Evolutionary conservation across 2,888 invertebrate genomes (phyloP), one percentile per base, ranked within the genome.

Genomic region (Drosophila niveifrons): DNA sequence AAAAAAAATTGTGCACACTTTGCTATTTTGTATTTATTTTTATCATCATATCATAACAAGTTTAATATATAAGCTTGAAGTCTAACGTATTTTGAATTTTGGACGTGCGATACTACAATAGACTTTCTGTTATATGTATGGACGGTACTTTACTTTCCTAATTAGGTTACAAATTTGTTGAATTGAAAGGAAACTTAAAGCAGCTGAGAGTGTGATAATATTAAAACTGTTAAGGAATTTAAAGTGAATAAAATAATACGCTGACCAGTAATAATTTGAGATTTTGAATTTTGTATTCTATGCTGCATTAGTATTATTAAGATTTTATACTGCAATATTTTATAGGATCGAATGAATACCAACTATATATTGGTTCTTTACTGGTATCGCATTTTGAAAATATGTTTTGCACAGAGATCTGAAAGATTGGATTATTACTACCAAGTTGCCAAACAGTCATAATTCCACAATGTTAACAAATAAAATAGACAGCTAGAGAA

Each of bases 131-230:
- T 23, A 47, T 53, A 71, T 47, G n/a, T 46, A 56, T 85, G 84
- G 84, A 85, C 84, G 84, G 84, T 85, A 84, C 78, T 80, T 70
- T 75, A 74, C 66, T 80, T 70, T 51, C 63, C 39, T 74, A 59
- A 62, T 53, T 46, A 46, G 15, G 66, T 76, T 76, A 39, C 2
- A 41, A 50, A 64, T 67, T 66, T 75, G 59, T 41, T 36, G 31
- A 52, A 34, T 34, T 31, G 17, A 48, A 36, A 48, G 31, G 55
- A 11, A 44, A 65, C 46, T 56, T 9, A 17, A 23, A 10, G 56
- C 50, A 74, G 61, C 61, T 61, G 44, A 52, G 53, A 65, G 31
- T 39, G 62, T 70, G 62, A 44, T 56, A 56, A 70, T 61, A 29
- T 3, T 28, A 10, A 7, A 28, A 31, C 31, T 10, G 10, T 31